Conservation (phyloP, 2,113 vertebrate species). For the Anarrhichthys ocellatus region DNA sequence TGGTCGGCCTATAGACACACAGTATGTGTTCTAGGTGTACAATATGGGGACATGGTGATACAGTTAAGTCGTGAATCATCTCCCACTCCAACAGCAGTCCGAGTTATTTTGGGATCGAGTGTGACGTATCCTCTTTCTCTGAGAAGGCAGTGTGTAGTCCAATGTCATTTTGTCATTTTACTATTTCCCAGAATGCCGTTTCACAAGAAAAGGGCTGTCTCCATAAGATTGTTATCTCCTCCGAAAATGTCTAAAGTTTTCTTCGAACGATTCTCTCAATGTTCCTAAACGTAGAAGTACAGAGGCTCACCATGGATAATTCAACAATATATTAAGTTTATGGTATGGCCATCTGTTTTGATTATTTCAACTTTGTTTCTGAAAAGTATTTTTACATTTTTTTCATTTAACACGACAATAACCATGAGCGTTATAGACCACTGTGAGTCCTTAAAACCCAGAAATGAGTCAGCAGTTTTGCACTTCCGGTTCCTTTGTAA, state of each 20-base stretch:
- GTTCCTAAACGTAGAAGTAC: neutral
- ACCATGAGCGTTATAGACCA: too few species aligned
- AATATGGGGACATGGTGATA: neutral
- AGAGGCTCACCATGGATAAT: neutral
- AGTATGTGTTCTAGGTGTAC: neutral
- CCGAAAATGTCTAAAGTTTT: too few species aligned
- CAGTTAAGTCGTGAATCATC: neutral
- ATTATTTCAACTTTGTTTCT: too few species aligned
- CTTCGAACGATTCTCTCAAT: too few species aligned
- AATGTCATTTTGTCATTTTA: neutral
- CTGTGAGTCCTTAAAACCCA: too few species aligned
- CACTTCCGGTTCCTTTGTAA: neutral
- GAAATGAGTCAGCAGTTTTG: neutral
- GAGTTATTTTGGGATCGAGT: constrained; percentile 27
- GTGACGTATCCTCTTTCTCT: neutral
- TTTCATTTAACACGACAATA: too few species aligned
- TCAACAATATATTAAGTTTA: neutral
- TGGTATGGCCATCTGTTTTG: neutral
- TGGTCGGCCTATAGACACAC: neutral
- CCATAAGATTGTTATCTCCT: too few species aligned
- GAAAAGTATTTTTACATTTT: too few species aligned
- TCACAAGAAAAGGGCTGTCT: neutral
- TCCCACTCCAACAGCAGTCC: neutral
- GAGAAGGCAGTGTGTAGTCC: neutral
- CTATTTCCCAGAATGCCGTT: constrained; percentile 13